A percentile compares a stretch with the other conserved stretches of the same genome.
Conservation (phyloP, 2,797 vertebrate genomes). For the Mus spretus region DNA sequence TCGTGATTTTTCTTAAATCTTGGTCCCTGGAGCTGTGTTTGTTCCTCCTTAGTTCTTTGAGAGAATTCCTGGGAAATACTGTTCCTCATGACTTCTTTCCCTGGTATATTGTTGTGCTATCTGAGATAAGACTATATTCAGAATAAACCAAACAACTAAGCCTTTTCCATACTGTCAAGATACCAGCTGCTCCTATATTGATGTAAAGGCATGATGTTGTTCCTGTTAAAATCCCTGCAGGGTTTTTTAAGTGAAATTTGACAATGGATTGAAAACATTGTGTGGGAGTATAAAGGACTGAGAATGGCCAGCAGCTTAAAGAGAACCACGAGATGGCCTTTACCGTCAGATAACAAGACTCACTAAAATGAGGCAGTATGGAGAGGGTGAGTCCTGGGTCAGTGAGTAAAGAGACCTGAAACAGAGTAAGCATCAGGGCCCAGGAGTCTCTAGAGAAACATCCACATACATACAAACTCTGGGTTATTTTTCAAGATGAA, state of each 20-base stretch:
- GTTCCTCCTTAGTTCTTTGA: not conserved
- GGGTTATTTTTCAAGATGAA: conserved; percentile 12
- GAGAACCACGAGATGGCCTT: conserved; percentile 17
- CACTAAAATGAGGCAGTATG: not conserved
- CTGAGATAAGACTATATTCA: conserved; percentile 37
- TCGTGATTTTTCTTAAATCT: not conserved
- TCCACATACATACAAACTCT: not conserved
- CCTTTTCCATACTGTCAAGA: conserved; percentile 6
- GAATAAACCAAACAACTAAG: conserved; percentile 45
- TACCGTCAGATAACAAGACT: not conserved
- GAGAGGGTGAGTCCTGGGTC: not conserved
- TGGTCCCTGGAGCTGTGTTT: not conserved
- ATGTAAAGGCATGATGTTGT: not conserved
- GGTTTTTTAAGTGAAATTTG: not conserved
- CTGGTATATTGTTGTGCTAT: conserved; percentile 10
- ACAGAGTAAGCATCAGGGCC: not conserved
- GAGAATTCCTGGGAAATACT: conserved; percentile 7
- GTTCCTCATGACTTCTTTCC: not conserved
- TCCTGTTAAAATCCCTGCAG: conserved; percentile 1
- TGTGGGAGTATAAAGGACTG: conserved; percentile 27
- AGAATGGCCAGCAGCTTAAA: not conserved
- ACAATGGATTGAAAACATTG: conserved; percentile 24
- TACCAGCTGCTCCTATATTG: not conserved
- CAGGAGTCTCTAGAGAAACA: not conserved
- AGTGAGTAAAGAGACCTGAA: not conserved